Conservation (phyloP, 2,888 invertebrate genomes). For the Drosophila neonasuta region DNA sequence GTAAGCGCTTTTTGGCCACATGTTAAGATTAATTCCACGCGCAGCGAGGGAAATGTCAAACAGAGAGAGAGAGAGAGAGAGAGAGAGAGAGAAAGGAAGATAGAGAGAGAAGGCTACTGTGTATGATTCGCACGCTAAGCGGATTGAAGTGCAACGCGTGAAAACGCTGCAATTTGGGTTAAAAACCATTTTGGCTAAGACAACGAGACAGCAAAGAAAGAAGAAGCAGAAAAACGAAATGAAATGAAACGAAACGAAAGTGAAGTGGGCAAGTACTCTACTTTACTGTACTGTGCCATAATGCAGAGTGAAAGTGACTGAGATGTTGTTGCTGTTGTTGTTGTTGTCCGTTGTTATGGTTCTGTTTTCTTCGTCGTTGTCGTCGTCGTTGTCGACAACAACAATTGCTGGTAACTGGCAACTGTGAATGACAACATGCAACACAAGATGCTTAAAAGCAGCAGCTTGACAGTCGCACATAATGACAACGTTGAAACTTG, state of each 20-base stretch:
- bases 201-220: background rate
- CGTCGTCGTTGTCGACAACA: slow-evolving; percentile 19
- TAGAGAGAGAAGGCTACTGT: slow-evolving; percentile 28
- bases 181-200: slow-evolving; percentile 64
- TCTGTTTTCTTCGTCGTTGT: slow-evolving; percentile 1
- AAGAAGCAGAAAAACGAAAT: slow-evolving; percentile 7
- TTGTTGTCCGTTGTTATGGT: slow-evolving; percentile 6
- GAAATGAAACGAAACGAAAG: slow-evolving; percentile 5
- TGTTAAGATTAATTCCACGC: slow-evolving; percentile 24
- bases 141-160: slow-evolving; percentile 56
- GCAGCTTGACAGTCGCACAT: slow-evolving; percentile 7
- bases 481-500: slow-evolving; percentile 14
- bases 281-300: slow-evolving; percentile 16
- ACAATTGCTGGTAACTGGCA: slow-evolving; percentile 27
- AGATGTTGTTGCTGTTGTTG: slow-evolving; percentile 46
- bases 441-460: slow-evolving; percentile 15
- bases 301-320: slow-evolving; percentile 63
- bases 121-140: slow-evolving; percentile 42
- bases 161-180: slow-evolving; percentile 62
- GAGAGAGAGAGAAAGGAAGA: background rate
- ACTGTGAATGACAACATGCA: slow-evolving; percentile 41
- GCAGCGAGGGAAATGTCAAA: background rate
- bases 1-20: slow-evolving; percentile 26
- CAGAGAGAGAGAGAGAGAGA: background rate
- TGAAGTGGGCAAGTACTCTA: slow-evolving; percentile 14